Conservation (phyloP, 1,140 invertebrate species). For the Matsumurasca onukii region DNA sequence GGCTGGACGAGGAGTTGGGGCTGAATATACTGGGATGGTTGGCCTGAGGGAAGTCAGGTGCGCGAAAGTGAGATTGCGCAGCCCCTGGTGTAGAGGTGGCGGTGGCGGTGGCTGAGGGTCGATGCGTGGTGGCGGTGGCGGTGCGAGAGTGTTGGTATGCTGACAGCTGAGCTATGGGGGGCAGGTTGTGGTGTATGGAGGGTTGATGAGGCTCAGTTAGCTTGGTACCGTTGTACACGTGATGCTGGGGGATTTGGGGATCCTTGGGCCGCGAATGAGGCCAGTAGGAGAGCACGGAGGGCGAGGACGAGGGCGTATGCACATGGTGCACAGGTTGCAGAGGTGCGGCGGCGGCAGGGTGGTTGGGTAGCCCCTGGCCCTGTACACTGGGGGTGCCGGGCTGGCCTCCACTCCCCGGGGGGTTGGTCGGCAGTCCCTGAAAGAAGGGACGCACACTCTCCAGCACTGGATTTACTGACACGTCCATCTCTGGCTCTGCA, state of each 20-base stretch:
- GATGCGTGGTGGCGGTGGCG: no score
- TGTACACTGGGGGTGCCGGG: conserved; percentile 42
- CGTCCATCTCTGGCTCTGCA: conserved; percentile 59
- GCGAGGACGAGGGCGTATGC: conserved; percentile 38
- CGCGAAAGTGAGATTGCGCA: conserved; percentile 15
- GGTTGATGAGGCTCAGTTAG: conserved; percentile 10
- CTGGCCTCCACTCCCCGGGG: conserved; percentile 52
- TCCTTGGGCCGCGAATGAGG: conserved; percentile 29
- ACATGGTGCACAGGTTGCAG: no score
- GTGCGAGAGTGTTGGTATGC: conserved; percentile 19
- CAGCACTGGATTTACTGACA: conserved; percentile 73
- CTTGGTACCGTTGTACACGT: conserved; percentile 29
- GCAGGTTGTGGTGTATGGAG: conserved; percentile 26
- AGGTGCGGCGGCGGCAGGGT: conserved; percentile 52
- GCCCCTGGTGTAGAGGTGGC: background rate
- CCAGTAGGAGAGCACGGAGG: conserved; percentile 36
- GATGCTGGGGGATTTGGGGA: background rate
- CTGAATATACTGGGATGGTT: conserved; percentile 22
- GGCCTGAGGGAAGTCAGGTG: conserved; percentile 16
- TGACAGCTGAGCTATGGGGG: conserved; percentile 27
- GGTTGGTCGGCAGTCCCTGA: conserved; percentile 65
- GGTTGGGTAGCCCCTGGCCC: conserved; percentile 49
- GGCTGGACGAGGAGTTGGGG: background rate
- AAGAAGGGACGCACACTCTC: conserved; percentile 77
- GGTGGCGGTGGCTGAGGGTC: background rate